phyloP scores from a whole-genome alignment of 2,113 vertebrate species.

The Sinosuthora webbiana region DNA sequence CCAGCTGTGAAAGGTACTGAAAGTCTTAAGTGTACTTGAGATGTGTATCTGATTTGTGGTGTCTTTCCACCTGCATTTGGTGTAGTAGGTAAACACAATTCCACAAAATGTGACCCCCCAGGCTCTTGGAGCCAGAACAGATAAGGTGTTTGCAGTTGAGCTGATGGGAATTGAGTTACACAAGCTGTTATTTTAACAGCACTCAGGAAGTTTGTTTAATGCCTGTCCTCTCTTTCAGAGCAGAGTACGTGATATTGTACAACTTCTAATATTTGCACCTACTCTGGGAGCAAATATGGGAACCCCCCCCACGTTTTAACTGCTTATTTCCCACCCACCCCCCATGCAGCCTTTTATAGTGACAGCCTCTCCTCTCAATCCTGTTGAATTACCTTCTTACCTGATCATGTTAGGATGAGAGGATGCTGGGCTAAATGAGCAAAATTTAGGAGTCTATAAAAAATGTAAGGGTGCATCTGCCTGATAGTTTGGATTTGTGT shows the following conservation, averaged over 20 bases:
- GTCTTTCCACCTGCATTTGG: background rate
- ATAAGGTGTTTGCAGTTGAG: background rate
- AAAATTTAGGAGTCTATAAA: background rate
- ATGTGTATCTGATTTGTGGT: background rate
- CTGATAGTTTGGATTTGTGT: background rate
- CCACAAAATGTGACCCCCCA: background rate
- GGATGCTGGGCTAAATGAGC: background rate
- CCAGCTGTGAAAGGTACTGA: background rate
- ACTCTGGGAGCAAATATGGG: background rate
- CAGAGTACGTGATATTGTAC: background rate
- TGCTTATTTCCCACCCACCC: fast-evolving
- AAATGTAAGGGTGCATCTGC: background rate
- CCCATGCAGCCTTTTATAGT: background rate
- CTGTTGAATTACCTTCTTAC: background rate
- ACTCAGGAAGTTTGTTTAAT: background rate
- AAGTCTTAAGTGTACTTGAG: background rate
- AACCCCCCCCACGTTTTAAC: background rate
- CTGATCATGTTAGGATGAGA: background rate
- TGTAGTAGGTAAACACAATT: background rate
- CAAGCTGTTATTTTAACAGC: background rate
- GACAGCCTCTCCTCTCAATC: background rate
- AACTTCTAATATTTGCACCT: background rate
- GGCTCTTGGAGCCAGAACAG: background rate
- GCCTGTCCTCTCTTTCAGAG: background rate
- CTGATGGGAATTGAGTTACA: slow-evolving; percentile 27